These are phyloP conservation scores for Triplophysa bombifrons DNA, from an alignment of 2,797 vertebrate genomes.

Conservation along the genomic window DNA sequence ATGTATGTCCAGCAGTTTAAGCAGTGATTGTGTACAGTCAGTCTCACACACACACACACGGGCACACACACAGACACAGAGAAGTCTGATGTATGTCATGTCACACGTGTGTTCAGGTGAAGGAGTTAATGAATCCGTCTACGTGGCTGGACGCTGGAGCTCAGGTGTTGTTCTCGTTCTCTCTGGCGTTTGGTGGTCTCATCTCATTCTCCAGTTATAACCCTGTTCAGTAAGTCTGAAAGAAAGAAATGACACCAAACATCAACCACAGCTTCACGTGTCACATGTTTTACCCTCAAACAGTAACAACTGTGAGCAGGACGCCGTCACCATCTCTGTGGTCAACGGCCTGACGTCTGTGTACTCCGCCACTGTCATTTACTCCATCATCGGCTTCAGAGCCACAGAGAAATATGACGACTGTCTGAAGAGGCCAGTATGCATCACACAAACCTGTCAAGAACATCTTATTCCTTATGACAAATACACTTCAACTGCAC, in stretches of 20 bases:
- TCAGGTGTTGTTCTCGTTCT: constrained; percentile 95
- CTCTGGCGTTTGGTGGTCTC: constrained; percentile 92
- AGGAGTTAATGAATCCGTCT: constrained; percentile 83
- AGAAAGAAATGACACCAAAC: neutral
- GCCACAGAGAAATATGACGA: constrained; percentile 85
- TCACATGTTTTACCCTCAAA: constrained; percentile 23
- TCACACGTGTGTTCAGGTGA: constrained; percentile 70
- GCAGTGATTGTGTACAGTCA: no score
- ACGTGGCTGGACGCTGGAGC: constrained; percentile 95
- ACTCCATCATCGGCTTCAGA: constrained; percentile 94
- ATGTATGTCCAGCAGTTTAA: constrained; percentile 74
- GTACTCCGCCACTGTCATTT: constrained; percentile 91
- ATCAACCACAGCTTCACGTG: neutral
- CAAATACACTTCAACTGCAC: no score
- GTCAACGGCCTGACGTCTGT: constrained; percentile 92
- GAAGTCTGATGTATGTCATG: neutral
- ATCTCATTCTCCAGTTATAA: constrained; percentile 99
- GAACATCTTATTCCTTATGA: no score
- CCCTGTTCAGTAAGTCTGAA: constrained; percentile 85
- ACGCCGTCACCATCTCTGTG: constrained; percentile 86
- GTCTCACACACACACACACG: no score
- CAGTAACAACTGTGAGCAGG: constrained; percentile 94
- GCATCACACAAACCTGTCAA: neutral
- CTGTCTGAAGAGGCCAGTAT: constrained; percentile 80
- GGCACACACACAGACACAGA: no score